These are phyloP conservation scores for Cecropterus lyciades DNA, from an alignment of 1,140 invertebrate species.

Conservation along the genomic window DNA sequence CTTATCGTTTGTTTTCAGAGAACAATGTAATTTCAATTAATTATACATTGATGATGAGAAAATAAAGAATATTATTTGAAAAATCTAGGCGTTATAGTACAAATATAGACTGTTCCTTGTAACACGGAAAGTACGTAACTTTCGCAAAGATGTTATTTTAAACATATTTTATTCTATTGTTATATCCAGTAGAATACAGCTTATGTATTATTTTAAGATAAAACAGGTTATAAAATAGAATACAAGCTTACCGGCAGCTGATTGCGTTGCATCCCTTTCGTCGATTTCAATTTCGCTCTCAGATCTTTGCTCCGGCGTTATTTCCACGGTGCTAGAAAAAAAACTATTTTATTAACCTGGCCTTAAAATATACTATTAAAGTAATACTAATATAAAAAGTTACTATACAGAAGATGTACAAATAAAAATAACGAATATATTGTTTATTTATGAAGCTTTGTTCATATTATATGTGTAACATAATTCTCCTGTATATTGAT, in stretches of 20 bases:
- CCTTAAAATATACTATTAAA: no score
- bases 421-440: no score
- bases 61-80: not conserved
- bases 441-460: no score
- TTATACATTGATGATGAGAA: not conserved
- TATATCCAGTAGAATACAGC: no score
- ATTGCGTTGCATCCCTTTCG: slow-evolving; percentile 61
- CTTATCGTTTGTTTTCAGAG: slow-evolving; percentile 4
- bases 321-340: slow-evolving; percentile 67
- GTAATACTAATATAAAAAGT: no score
- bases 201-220: not conserved
- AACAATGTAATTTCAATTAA: slow-evolving; percentile 9
- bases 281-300: slow-evolving; percentile 69
- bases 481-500: no score
- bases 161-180: no score
- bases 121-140: no score
- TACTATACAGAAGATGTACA: no score
- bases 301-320: slow-evolving; percentile 60
- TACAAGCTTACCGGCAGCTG: slow-evolving; percentile 55
- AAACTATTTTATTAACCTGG: not conserved
- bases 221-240: not conserved
- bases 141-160: no score
- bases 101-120: no score
- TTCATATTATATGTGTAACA: no score
- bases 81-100: not conserved